Conservation (phyloP, 2,797 vertebrate species). For the Silurus lanzhouensis region DNA sequence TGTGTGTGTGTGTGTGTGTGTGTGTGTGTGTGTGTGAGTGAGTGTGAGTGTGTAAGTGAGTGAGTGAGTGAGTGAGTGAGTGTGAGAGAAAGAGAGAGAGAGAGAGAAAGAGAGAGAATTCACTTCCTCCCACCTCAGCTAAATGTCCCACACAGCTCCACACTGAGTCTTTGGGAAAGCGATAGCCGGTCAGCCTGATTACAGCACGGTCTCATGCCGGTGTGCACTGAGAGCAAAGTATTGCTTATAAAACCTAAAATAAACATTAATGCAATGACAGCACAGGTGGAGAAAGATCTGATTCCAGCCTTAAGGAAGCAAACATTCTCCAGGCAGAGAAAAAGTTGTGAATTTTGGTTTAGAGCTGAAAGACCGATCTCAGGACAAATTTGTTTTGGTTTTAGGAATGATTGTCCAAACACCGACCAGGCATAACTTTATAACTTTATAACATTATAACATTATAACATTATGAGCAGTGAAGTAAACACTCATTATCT, state of each 20-base stretch:
- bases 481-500: too few species aligned
- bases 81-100: neutral
- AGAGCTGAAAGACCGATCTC: neutral
- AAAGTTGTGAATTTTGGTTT: neutral
- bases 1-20: constrained; percentile 17
- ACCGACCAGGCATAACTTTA: too few species aligned
- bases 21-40: constrained; percentile 18
- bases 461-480: too few species aligned
- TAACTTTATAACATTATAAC: too few species aligned
- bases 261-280: constrained; percentile 24
- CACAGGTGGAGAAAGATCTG: constrained; percentile 5
- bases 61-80: too few species aligned
- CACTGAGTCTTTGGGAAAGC: constrained; percentile 20
- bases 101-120: neutral
- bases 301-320: neutral
- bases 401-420: neutral
- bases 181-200: neutral
- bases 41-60: constrained; percentile 8
- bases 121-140: constrained; percentile 24
- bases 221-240: constrained; percentile 9
- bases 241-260: constrained; percentile 15
- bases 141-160: neutral
- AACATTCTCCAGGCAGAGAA: neutral
- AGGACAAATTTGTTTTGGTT: neutral
- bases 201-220: neutral